phyloP scores from a whole-genome alignment of 2,113 vertebrate genomes.

The Halcyon malimbica region DNA sequence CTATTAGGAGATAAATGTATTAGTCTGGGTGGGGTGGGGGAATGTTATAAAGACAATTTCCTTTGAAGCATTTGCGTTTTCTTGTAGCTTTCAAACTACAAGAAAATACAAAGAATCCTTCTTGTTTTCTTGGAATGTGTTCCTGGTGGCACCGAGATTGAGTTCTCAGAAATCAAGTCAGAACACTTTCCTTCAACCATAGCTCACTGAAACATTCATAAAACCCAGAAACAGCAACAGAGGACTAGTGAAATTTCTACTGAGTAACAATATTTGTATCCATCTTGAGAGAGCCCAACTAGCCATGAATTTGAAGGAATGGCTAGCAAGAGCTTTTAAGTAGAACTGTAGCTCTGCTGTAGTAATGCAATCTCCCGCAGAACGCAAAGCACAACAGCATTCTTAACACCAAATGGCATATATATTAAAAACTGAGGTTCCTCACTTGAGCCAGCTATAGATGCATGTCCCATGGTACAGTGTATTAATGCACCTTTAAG shows the following conservation, averaged over 20 bases:
- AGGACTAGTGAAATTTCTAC: background rate
- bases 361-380: background rate
- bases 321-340: background rate
- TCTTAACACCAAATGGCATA: background rate
- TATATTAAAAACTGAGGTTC: background rate
- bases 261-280: background rate
- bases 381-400: background rate
- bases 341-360: background rate
- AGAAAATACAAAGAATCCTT: background rate
- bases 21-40: too few relatives aligned
- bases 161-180: background rate
- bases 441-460: background rate
- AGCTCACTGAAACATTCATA: background rate
- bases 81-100: background rate
- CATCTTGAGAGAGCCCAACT: background rate
- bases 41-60: background rate
- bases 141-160: background rate
- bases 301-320: background rate
- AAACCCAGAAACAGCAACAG: background rate
- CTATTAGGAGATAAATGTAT: background rate
- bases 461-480: accelerated
- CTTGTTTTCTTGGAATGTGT: background rate
- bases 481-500: background rate
- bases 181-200: background rate
- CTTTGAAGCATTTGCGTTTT: background rate